Conservation (phyloP, 1,140 invertebrate species). For the Trichonephila clavipes region DNA sequence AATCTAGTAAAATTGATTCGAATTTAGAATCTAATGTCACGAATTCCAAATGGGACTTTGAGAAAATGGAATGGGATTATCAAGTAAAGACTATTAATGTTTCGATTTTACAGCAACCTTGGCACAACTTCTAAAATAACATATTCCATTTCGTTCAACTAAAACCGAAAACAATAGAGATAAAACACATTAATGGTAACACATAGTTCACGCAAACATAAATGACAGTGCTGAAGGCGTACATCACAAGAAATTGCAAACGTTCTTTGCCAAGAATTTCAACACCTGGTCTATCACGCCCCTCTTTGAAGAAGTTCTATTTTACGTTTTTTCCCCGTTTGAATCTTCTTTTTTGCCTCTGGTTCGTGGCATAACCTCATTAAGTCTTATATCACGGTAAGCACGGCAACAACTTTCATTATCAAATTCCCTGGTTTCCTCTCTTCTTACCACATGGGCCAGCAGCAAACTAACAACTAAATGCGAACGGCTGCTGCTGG, state of each 20-base stretch:
- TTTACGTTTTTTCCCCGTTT: not conserved
- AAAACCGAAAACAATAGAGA: not conserved
- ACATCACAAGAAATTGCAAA: not conserved
- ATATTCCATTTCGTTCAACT: not conserved
- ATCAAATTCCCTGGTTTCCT: not conserved
- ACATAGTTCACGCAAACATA: not conserved
- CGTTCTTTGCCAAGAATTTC: not conserved
- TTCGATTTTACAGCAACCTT: too few species aligned
- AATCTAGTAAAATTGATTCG: too few species aligned
- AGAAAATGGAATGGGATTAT: too few species aligned
- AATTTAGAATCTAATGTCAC: too few species aligned
- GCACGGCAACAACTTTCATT: slow-evolving; percentile 55
- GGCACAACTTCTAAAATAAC: not conserved
- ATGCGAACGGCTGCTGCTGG: not conserved
- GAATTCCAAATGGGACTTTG: too few species aligned
- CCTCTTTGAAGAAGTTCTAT: not conserved
- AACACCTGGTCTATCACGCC: slow-evolving; percentile 58
- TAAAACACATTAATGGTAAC: not conserved
- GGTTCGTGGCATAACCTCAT: slow-evolving; percentile 56
- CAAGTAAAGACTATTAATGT: too few species aligned
- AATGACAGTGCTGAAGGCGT: not conserved
- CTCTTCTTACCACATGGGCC: not conserved
- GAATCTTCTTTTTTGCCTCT: not conserved
- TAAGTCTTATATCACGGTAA: slow-evolving; percentile 23
- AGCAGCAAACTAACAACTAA: not conserved